These are phyloP conservation scores for Scomberomorus guttatus DNA, from an alignment of 2,797 vertebrate species.

Conservation along the genomic window DNA sequence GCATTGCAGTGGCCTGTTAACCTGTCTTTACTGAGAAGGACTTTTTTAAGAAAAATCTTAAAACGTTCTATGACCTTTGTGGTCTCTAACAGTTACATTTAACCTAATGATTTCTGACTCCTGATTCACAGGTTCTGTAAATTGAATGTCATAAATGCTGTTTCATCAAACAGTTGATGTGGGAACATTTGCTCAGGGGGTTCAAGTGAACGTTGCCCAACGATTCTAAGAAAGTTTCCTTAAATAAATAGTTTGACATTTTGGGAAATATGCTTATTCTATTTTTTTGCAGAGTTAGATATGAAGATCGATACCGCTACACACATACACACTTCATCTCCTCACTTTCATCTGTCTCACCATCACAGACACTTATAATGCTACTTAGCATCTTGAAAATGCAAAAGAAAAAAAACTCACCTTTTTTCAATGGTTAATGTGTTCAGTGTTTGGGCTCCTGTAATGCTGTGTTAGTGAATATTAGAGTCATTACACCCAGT, in stretches of 20 bases:
- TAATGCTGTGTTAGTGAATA: conserved; percentile 28
- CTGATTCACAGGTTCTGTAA: neutral
- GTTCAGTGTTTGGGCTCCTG: neutral
- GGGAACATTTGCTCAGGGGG: too few relatives aligned
- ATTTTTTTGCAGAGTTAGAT: too few relatives aligned
- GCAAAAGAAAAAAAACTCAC: conserved; percentile 2
- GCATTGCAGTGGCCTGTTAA: too few relatives aligned
- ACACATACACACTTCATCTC: neutral
- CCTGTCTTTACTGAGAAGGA: too few relatives aligned
- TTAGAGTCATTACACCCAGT: conserved; percentile 4
- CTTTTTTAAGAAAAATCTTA: too few relatives aligned
- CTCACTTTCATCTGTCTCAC: conserved; percentile 13
- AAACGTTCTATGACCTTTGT: too few relatives aligned
- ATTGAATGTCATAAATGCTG: neutral
- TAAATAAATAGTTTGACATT: too few relatives aligned
- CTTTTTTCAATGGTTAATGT: conserved; percentile 6
- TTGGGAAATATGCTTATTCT: too few relatives aligned
- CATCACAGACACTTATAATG: conserved; percentile 3
- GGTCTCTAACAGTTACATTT: neutral
- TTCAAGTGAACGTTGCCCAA: too few relatives aligned
- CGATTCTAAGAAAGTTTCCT: too few relatives aligned
- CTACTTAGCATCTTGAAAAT: conserved; percentile 8
- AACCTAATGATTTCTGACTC: neutral
- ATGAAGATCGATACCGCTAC: too few relatives aligned
- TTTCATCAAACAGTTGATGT: too few relatives aligned